These are phyloP conservation scores for Enteromius trimaculatus DNA, from an alignment of 2,797 vertebrate genomes.

Conservation along the genomic window DNA sequence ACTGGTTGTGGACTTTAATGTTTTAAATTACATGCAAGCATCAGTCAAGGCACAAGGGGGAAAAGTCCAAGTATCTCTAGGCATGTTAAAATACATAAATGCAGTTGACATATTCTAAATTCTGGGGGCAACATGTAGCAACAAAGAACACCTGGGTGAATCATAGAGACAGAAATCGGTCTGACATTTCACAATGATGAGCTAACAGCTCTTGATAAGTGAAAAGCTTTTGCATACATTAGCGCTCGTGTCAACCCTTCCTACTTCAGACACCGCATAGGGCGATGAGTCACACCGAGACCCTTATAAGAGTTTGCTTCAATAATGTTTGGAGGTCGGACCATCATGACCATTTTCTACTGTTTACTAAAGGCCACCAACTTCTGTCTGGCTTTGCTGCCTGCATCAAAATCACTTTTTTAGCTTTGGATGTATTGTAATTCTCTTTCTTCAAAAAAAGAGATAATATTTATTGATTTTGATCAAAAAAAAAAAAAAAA, in stretches of 20 bases:
- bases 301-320: constrained; percentile 33
- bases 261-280: constrained; percentile 44
- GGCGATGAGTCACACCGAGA: constrained; percentile 37
- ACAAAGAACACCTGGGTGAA: constrained; percentile 79
- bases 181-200: constrained; percentile 79
- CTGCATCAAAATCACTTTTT: constrained; percentile 16
- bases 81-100: constrained; percentile 46
- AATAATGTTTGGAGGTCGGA: constrained; percentile 22
- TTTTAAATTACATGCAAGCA: constrained; percentile 36
- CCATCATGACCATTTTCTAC: constrained; percentile 29
- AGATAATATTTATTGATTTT: background rate
- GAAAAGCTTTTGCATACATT: constrained; percentile 68
- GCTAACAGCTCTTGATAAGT: constrained; percentile 63
- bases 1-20: constrained; percentile 7
- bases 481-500: background rate
- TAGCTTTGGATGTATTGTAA: background rate
- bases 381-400: background rate
- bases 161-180: constrained; percentile 75
- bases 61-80: constrained; percentile 42
- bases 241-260: constrained; percentile 59
- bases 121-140: constrained; percentile 69
- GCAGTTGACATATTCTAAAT: constrained; percentile 51
- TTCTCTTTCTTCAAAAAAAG: background rate
- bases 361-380: constrained; percentile 39
- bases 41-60: constrained; percentile 42